Conservation (phyloP, 1,140 invertebrate species). For the Leucophenga varia region DNA sequence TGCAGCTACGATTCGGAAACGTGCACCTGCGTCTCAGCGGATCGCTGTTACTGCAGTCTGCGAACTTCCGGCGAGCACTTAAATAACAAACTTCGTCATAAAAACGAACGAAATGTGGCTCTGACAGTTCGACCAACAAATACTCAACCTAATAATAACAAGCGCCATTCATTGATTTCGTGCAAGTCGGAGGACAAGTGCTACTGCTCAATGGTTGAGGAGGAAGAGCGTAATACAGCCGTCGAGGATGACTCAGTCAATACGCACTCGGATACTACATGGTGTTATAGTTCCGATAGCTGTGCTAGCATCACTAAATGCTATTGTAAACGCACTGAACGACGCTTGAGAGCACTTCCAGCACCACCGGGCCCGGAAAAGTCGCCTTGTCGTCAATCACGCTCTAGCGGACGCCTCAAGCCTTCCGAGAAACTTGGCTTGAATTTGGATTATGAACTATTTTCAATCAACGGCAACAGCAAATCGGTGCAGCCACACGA, state of each 20-base stretch:
- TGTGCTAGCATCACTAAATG: slow-evolving; percentile 87
- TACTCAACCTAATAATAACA: slow-evolving; percentile 6
- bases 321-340: slow-evolving; percentile 68
- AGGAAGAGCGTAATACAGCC: slow-evolving; percentile 32
- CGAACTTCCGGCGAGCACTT: slow-evolving; percentile 51
- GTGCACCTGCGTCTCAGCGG: slow-evolving; percentile 71
- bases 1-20: slow-evolving; percentile 80
- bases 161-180: slow-evolving; percentile 46
- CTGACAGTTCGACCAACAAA: slow-evolving; percentile 13
- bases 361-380: slow-evolving; percentile 29
- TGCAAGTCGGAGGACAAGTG: slow-evolving; percentile 66
- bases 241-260: slow-evolving; percentile 44
- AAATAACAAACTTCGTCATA: slow-evolving; percentile 41
- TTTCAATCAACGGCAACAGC: slow-evolving; percentile 57
- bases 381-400: slow-evolving; percentile 13
- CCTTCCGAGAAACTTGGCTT: slow-evolving; percentile 66
- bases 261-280: slow-evolving; percentile 60
- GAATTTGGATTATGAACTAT: slow-evolving; percentile 70
- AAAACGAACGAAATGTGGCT: slow-evolving; percentile 36
- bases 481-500: slow-evolving; percentile 62
- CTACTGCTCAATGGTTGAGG: slow-evolving; percentile 64
- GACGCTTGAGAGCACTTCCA: slow-evolving; percentile 17
- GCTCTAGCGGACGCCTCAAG: slow-evolving; percentile 23
- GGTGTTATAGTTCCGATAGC: slow-evolving; percentile 79
- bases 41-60: slow-evolving; percentile 75